Evolutionary conservation across 2,888 invertebrate genomes (phyloP), one percentile per base, ranked within the genome.

Genomic region (Ferdinandea cuprea): DNA sequence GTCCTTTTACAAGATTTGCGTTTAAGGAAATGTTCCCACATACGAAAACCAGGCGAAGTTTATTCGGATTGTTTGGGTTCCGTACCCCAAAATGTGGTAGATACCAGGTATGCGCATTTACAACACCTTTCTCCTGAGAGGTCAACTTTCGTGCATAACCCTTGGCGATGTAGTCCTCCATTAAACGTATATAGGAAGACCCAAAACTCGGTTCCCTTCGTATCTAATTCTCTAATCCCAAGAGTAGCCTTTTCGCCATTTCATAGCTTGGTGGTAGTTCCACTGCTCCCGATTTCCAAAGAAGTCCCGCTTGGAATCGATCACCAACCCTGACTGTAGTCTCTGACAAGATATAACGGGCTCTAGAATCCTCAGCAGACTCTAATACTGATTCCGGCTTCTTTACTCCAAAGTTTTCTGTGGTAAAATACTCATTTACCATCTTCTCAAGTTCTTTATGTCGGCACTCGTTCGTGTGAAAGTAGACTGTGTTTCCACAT

Each of bases 1-100:
- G 85, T 13, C 78, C 78, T n/a, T 68, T 68, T 52, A 68, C 32
- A 37, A 85, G 61, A 25, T 44, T 40, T 5, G 85, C 77, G 32
- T 88, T 87, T 0, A 88, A 63, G 11, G 76, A 74, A 3, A 72
- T 32, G 0, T 86, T 85, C 0, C 87, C 86, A 4, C 86, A 86
- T 40, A 87, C 87, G 37, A 86, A 86, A 0, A 87, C 87, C 4
- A 87, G 13, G 2, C 87, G 56, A 0, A 87, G 11, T 63, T 86
- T 86, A 0, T 77, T 81, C 0, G 86, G 86, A 66, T 87, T 87
- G 59, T 86, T 83, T 8, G 59, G 72, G 28, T 77, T 73, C 6
- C n/a, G 17, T 13, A 69, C 68, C 3, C 35, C 56, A 15, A 69
- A 69, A 11, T 69, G 68, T 5, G 56, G 68, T 7, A 54, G 21